Conservation (phyloP, 2,888 invertebrate species). For the Dasypogon diadema region DNA sequence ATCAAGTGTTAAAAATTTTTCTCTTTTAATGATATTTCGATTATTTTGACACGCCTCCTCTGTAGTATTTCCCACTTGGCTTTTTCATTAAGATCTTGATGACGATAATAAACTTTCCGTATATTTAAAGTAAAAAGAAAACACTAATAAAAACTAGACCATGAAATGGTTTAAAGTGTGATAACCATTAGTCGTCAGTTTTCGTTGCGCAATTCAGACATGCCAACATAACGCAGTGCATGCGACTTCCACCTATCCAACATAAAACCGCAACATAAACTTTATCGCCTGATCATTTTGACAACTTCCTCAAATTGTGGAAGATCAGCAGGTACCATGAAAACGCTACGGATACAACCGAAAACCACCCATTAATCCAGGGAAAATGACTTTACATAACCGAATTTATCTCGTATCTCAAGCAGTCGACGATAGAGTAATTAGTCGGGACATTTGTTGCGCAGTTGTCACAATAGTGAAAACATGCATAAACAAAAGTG, state of each 20-base stretch:
- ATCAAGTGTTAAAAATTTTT: too few species aligned
- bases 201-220: not conserved
- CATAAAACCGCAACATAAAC: not conserved
- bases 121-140: too few species aligned
- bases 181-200: not conserved
- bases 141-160: too few species aligned
- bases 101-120: too few species aligned
- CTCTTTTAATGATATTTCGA: too few species aligned
- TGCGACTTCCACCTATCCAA: not conserved
- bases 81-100: too few species aligned
- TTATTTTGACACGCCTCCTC: too few species aligned
- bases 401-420: slow-evolving; percentile 38
- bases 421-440: slow-evolving; percentile 18
- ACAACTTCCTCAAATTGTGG: slow-evolving; percentile 1
- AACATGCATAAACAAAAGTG: slow-evolving; percentile 30
- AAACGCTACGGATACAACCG: not conserved
- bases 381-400: slow-evolving; percentile 25
- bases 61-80: too few species aligned
- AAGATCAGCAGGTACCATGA: not conserved
- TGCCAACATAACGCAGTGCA: not conserved
- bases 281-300: not conserved
- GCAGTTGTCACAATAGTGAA: slow-evolving; percentile 22
- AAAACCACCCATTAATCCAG: not conserved
- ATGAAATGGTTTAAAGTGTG: not conserved
- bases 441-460: slow-evolving; percentile 17